Evolutionary conservation across 1,140 invertebrate species (phyloP), one percentile per base, ranked within the genome.

Genomic region (Stenopsyche tienmushanensis): DNA sequence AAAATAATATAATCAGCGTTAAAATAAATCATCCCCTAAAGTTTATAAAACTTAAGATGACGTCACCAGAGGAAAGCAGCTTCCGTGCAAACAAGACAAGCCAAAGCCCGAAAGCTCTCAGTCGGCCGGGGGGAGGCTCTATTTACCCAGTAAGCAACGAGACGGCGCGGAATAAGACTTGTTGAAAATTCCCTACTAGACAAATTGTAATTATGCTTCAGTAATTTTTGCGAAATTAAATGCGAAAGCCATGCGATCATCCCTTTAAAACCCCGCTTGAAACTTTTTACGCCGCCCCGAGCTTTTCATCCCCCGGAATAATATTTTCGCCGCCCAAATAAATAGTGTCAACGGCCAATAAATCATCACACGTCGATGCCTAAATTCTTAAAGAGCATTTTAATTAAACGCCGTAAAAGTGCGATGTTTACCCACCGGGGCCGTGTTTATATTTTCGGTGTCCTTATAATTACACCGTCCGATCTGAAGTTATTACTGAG

Each of bases 121-220:
- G 3, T 39, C 52, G 24, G 13, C 18, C 24, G 52, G n/a, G 23
- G 23, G 21, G 44, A 39, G 53, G 20, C 47, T 44, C 44, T 67
- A 67, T 67, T 67, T 67, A 57, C 59, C 41, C 41, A 55, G 50
- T n/a, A n/a, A n/a, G n/a, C n/a, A 67, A 34, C 65, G 58, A 67
- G 45, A 25, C 29, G 42, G 23, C 29, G 24, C 45, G 49, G 44
- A 62, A 50, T 57, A 53, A 64, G 62, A 65, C 66, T 69, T 63
- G 57, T 57, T 64, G 49, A 57, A 57, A 69, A 69, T 64, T 69
- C 54, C 49, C 62, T 47, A 65, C 62, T 69, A 69, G 62, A 62
- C 62, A 69, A 69, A 65, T 67, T 67, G 66, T 69, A 20, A 69
- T 55, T 50, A 69, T 54, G 62, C 57, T 42, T 62, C 62, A 42